Base-by-base conservation (phyloP, 2,113 vertebrate species). In the Glaucidium brasilianum region DNA sequence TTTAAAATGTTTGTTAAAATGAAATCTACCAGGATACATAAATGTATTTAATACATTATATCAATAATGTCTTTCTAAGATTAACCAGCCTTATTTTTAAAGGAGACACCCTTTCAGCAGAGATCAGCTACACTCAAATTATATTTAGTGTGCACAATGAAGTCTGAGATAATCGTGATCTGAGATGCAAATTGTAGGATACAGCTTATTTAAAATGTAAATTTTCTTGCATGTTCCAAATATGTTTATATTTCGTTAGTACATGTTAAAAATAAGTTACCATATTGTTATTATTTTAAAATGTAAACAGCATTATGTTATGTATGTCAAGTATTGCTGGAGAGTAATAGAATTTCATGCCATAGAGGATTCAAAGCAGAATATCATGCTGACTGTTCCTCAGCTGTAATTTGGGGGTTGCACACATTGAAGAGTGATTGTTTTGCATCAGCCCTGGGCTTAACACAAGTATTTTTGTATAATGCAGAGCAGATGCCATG, bases 1-100 rank as follows among this genome's bases (percentile, higher is more conserved):
- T 94, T 74, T n/a, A 80, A 81, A 95, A 79, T 58, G 23, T 59
- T 84, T 84, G 53, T 59, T 53, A 94, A 92, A 95, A 88, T 78
- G 71, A 73, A 35, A 25, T 85, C 62, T 62, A 60, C 26, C 8
- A 84, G 27, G 30, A 91, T 37, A 21, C 12, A 20, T 20, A 56
- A 29, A 86, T 75, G 4, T 72, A 86, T 72, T 92, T 80, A 68
- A 49, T 29, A 68, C 20, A 68, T 45, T 78, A 72, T 78, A 89
- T 56, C 52, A 88, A 71, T 50, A 69, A 27, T 35, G 56, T 41
- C 50, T 83, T 84, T 67, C 23, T 83, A 45, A 56, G 21, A 84
- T 69, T 55, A 90, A 53, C 14, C 8, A 55, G 25, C 4, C 11
- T 50, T 19, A 73, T 55, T 63, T 53, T 68, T 60, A 60, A 62